phyloP scores from a whole-genome alignment of 1,140 invertebrate genomes.

The Fopius arisanus region DNA sequence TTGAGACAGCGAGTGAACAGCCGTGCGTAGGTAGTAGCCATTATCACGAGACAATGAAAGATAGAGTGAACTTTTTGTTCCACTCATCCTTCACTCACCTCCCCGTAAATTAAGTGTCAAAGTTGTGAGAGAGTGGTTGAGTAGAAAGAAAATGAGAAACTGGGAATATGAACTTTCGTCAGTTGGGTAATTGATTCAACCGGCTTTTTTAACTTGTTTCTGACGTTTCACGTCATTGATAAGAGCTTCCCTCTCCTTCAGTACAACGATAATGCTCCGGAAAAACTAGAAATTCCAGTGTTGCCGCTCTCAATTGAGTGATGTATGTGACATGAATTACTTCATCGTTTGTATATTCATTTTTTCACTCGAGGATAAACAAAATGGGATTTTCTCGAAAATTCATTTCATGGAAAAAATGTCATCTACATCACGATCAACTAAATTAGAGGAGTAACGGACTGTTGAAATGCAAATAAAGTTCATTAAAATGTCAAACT shows the following conservation, averaged over 20 bases:
- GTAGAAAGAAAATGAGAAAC: background rate
- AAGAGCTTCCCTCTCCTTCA: background rate
- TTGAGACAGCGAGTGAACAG: background rate
- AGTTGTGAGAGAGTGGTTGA: background rate
- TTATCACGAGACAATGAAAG: conserved; percentile 19
- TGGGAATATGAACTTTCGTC: background rate
- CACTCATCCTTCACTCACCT: background rate
- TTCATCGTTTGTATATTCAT: too few species aligned
- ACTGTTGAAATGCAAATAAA: too few species aligned
- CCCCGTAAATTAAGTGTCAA: background rate
- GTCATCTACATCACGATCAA: too few species aligned
- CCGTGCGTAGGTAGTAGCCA: background rate
- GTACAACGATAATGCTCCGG: background rate
- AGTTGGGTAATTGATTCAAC: background rate
- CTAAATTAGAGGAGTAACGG: too few species aligned
- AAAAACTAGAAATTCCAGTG: conserved; percentile 1
- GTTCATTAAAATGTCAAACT: too few species aligned
- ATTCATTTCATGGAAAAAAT: too few species aligned
- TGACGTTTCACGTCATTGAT: background rate
- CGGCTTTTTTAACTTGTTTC: background rate
- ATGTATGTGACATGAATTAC: too few species aligned
- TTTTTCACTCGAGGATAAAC: too few species aligned
- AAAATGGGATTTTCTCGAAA: too few species aligned
- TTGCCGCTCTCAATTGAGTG: background rate
- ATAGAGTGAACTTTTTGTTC: conserved; percentile 1